Evolutionary conservation across 1,140 invertebrate genomes (phyloP).

Genomic region (Brachionus plicatilis): DNA sequence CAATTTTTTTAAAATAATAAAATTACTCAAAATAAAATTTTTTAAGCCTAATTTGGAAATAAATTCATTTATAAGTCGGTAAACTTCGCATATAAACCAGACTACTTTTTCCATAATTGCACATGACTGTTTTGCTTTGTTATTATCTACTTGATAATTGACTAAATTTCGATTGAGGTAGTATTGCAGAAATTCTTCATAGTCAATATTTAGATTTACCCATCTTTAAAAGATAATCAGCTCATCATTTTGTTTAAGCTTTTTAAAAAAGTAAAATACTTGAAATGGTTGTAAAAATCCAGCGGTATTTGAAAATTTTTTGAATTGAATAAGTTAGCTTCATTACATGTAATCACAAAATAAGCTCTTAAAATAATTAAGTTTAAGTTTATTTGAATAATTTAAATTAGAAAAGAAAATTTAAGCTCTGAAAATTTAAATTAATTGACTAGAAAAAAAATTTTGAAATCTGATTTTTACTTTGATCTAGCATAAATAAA

Average conservation of each 20-base stretch:
- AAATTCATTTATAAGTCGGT: neutral
- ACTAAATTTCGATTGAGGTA: constrained; percentile 22
- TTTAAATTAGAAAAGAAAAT: neutral
- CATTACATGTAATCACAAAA: neutral
- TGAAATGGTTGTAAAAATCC: neutral
- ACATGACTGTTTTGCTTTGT: neutral
- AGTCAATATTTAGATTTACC: neutral
- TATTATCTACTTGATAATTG: constrained; percentile 9
- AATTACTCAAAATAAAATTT: constrained; percentile 1
- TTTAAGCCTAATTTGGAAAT: constrained; percentile 4
- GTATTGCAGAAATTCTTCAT: neutral
- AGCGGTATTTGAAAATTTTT: neutral
- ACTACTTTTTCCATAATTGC: constrained; percentile 24
- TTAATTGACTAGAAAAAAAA: no score
- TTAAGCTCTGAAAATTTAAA: neutral
- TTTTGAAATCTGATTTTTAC: no score
- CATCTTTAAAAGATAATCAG: neutral
- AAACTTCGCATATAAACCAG: constrained; percentile 21
- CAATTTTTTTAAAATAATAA: neutral
- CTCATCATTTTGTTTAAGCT: no score
- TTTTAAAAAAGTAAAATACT: neutral
- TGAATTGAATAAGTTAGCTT: neutral
- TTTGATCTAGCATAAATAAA: no score
- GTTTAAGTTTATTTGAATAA: neutral
- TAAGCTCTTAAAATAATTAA: neutral